phyloP scores from a whole-genome alignment of 2,888 invertebrate genomes.

The Cantharis flavilabris region DNA sequence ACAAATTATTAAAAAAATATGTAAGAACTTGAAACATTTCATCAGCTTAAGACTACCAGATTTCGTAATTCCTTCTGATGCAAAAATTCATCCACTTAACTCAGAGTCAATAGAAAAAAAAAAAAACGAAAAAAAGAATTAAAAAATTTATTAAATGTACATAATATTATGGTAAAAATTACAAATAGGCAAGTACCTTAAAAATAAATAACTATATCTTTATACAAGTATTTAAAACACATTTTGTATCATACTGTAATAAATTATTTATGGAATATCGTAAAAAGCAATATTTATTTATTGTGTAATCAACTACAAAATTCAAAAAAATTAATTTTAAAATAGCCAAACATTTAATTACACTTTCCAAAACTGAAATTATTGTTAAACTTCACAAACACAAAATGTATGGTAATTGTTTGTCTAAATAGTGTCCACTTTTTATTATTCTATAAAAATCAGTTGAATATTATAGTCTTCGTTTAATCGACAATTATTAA shows the following conservation, averaged over 20 bases:
- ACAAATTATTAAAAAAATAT: constrained; percentile 4
- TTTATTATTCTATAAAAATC: not conserved
- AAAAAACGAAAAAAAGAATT: not conserved
- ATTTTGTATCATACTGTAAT: not conserved
- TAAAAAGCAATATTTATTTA: not conserved
- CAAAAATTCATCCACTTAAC: constrained; percentile 7
- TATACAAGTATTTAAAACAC: not conserved
- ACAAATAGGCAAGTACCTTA: not conserved
- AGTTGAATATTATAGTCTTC: not conserved
- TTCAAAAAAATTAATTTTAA: not conserved
- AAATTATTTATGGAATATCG: not conserved
- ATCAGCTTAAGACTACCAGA: constrained; percentile 5
- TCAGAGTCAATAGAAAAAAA: not conserved
- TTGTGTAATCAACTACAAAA: not conserved
- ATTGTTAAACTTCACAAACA: not conserved
- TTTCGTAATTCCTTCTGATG: constrained; percentile 6
- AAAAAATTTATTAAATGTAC: not conserved
- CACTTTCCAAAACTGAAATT: not conserved
- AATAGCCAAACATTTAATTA: not conserved
- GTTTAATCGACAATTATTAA: not conserved
- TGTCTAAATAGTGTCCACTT: not conserved
- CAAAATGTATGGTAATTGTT: not conserved
- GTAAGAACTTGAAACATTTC: constrained; percentile 15
- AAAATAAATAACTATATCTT: not conserved
- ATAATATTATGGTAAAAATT: not conserved